A percentile compares a stretch with the other conserved stretches of the same genome.
These are phyloP conservation scores for Caenorhabditis auriculariae DNA, from an alignment of 2,888 invertebrate species.

Conservation along the genomic window DNA sequence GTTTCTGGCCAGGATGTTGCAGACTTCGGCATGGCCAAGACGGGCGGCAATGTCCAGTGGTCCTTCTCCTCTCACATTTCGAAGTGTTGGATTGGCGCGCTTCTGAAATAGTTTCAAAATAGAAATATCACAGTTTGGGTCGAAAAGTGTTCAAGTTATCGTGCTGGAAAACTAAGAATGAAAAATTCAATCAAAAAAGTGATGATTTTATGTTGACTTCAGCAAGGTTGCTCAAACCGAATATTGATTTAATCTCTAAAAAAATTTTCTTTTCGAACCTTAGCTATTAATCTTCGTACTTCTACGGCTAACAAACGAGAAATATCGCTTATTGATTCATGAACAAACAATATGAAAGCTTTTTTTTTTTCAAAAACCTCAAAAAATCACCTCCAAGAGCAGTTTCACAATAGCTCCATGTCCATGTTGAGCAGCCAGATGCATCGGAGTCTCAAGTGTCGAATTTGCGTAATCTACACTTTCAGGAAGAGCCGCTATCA, in stretches of 20 bases:
- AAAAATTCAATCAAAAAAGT: too few species aligned
- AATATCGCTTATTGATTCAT: too few species aligned
- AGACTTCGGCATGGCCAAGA: constrained; percentile 62
- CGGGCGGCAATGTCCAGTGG: constrained; percentile 91
- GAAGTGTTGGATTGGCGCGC: constrained; percentile 44
- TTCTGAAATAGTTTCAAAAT: too few species aligned
- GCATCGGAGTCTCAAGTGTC: constrained; percentile 71
- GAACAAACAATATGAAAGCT: too few species aligned
- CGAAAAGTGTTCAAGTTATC: too few species aligned
- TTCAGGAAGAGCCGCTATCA: constrained; percentile 9
- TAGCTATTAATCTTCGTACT: too few species aligned
- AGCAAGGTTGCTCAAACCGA: too few species aligned
- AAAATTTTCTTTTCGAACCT: too few species aligned
- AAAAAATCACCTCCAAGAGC: constrained; percentile 71
- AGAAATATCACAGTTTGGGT: neutral
- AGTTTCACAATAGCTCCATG: constrained; percentile 73
- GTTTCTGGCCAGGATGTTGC: constrained; percentile 33
- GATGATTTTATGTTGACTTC: too few species aligned
- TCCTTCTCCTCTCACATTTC: constrained; percentile 75
- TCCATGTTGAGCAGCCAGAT: constrained; percentile 77
- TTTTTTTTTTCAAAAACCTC: neutral
- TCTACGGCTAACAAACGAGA: too few species aligned
- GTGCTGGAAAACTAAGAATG: too few species aligned
- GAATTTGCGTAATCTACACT: constrained; percentile 22
- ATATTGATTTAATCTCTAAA: too few species aligned